Evolutionary conservation across 2,113 vertebrate genomes (phyloP).

Genomic region (Trematocara stigmaticum): DNA sequence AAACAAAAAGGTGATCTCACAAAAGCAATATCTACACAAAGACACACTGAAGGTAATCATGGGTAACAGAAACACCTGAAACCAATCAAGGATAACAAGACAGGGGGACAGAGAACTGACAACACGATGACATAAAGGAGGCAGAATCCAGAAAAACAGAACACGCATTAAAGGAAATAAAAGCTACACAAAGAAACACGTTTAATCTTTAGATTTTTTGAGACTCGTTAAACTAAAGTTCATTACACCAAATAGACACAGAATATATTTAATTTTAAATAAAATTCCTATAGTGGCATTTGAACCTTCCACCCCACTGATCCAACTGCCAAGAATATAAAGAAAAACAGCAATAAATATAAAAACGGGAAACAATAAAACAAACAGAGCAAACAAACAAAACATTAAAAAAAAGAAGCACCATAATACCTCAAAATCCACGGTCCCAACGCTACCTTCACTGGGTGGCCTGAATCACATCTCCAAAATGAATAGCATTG

Average conservation of each 20-base stretch:
- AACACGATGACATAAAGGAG: rapidly evolving
- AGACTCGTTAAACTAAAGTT: rapidly evolving
- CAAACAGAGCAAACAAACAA: rapidly evolving
- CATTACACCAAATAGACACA: rapidly evolving
- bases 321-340: neutral
- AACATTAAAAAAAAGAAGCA: neutral
- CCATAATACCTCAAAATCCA: neutral
- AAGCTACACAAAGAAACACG: neutral
- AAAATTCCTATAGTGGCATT: neutral
- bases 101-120: neutral
- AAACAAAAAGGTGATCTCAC: neutral
- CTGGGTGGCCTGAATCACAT: neutral
- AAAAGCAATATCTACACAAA: neutral
- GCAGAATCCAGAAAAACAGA: neutral
- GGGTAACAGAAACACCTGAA: neutral
- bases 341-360: neutral
- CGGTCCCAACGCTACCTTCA: neutral
- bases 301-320: neutral
- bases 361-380: rapidly evolving
- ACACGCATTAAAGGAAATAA: rapidly evolving
- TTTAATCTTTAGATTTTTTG: neutral
- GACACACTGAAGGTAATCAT: neutral
- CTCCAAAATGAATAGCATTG: neutral
- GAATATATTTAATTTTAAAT: neutral
- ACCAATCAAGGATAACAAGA: neutral